Percentiles rank a stretch among this genome's conserved stretches.
These are phyloP conservation scores for Aphaenogaster rudis DNA, from an alignment of 1,140 invertebrate genomes.

Conservation along the genomic window DNA sequence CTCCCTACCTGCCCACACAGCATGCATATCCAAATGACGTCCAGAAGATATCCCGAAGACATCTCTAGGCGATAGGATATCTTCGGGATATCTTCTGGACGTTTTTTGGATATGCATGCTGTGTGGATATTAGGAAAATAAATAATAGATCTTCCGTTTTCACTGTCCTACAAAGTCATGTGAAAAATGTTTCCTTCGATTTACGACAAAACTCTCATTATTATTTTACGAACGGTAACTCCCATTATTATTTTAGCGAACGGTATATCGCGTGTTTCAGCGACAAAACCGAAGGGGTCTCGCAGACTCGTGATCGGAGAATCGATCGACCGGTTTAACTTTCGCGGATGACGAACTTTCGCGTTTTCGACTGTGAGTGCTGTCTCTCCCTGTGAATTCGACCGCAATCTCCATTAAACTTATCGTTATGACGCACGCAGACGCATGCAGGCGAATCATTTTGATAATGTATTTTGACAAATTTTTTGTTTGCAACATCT, in stretches of 20 bases:
- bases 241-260: neutral
- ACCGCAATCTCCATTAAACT: conserved; percentile 23
- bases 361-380: conserved; percentile 34
- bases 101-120: too few species aligned
- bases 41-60: too few species aligned
- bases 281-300: neutral
- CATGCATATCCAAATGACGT: too few species aligned
- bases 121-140: neutral
- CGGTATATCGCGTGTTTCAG: neutral
- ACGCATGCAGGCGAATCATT: neutral
- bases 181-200: neutral
- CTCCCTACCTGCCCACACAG: too few species aligned
- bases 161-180: neutral
- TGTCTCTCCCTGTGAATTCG: conserved; percentile 19
- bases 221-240: too few species aligned
- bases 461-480: neutral
- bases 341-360: conserved; percentile 34
- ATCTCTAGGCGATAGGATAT: too few species aligned
- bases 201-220: neutral
- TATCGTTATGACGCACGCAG: conserved; percentile 25
- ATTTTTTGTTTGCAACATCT: neutral
- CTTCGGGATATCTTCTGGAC: too few species aligned
- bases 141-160: neutral
- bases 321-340: conserved; percentile 43
- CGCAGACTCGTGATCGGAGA: neutral